Conservation (phyloP, 2,797 vertebrate species). For the Sebastes dallii region DNA sequence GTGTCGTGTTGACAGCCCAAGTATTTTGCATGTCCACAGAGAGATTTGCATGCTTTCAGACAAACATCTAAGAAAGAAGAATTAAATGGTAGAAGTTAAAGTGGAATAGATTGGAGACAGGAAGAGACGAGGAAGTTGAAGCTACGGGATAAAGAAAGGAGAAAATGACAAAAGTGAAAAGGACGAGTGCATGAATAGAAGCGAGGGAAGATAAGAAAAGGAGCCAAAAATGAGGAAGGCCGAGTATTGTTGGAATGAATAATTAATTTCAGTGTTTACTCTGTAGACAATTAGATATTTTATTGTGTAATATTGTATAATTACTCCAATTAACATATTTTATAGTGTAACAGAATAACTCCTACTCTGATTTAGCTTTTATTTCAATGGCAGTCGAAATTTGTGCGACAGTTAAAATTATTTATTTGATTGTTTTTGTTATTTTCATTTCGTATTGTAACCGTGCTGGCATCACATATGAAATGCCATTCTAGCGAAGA, state of each 20-base stretch:
- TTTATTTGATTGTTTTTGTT: not conserved
- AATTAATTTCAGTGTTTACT: not conserved
- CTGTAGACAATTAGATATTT: not conserved
- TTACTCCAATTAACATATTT: not conserved
- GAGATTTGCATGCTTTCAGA: not conserved
- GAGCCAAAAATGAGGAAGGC: not conserved
- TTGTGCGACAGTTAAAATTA: not conserved
- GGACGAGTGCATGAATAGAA: not conserved
- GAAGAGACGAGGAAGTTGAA: not conserved
- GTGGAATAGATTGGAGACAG: not conserved
- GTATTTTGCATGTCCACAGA: not conserved
- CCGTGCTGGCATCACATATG: not conserved
- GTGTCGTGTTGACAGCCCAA: fast-evolving
- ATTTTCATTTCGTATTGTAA: not conserved
- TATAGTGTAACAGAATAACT: not conserved
- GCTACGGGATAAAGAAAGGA: not conserved
- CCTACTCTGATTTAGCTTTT: not conserved
- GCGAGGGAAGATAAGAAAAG: not conserved
- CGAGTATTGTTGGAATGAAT: not conserved
- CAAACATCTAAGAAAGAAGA: not conserved
- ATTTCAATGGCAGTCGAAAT: not conserved
- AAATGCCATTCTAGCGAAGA: conserved; percentile 1
- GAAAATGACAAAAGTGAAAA: not conserved
- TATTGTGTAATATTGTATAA: not conserved
- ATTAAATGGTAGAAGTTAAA: not conserved